phyloP scores from a whole-genome alignment of 1,140 invertebrate genomes.

The Carposina sasakii region DNA sequence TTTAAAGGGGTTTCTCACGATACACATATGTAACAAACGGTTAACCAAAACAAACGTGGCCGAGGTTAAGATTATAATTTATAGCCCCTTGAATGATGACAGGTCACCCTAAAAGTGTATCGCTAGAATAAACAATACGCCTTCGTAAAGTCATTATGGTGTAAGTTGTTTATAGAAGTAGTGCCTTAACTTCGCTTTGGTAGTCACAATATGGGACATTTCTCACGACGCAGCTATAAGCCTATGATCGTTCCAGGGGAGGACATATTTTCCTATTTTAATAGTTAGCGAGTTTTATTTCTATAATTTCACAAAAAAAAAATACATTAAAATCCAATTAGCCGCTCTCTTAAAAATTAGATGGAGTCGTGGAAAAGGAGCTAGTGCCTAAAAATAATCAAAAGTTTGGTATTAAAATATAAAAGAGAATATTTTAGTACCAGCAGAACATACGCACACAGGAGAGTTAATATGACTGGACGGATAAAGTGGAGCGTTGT shows the following conservation, averaged over 20 bases:
- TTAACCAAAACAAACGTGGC: conserved; percentile 64
- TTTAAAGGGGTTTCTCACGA: conserved; percentile 63
- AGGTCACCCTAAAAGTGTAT: conserved; percentile 45
- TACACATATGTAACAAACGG: conserved; percentile 46
- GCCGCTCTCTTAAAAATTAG: too few relatives aligned
- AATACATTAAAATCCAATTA: too few relatives aligned
- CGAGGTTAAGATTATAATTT: conserved; percentile 70
- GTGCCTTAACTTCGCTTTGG: background rate
- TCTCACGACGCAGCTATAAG: too few relatives aligned
- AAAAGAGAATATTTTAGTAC: too few relatives aligned
- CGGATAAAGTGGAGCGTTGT: conserved; percentile 12
- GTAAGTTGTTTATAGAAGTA: background rate
- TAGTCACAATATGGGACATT: background rate
- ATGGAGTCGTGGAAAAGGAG: too few relatives aligned
- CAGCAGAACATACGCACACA: too few relatives aligned
- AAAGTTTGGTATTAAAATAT: too few relatives aligned
- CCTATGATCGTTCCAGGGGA: too few relatives aligned
- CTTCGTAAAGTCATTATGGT: conserved; percentile 18
- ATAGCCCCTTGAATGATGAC: conserved; percentile 61
- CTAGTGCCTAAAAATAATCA: too few relatives aligned
- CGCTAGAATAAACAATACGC: conserved; percentile 50
- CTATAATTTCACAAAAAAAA: too few relatives aligned
- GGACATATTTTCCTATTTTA: too few relatives aligned
- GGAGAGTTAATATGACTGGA: conserved; percentile 13
- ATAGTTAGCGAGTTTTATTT: too few relatives aligned